A percentile compares a stretch with the other conserved stretches of the same genome.
Conservation (phyloP, 2,113 vertebrate genomes). For the Catharus bicknelli region DNA sequence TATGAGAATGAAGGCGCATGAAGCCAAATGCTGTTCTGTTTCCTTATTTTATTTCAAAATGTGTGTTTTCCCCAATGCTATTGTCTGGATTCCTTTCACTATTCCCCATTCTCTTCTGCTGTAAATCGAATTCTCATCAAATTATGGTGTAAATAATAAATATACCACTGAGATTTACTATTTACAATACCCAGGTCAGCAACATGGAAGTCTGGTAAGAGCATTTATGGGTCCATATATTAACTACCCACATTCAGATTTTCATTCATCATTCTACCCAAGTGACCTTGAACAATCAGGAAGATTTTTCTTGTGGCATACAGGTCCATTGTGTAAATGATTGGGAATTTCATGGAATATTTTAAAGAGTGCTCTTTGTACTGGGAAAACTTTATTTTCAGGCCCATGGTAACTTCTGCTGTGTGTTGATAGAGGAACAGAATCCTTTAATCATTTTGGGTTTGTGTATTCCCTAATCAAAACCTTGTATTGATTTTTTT, state of each 20-base stretch:
- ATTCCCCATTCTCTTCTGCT: background rate
- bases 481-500: background rate
- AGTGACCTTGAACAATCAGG: background rate
- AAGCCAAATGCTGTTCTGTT: background rate
- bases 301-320: background rate
- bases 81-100: background rate
- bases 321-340: rapidly evolving
- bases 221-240: background rate
- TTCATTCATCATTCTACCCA: background rate
- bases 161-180: background rate
- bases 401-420: background rate
- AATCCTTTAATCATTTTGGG: background rate
- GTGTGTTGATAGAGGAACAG: background rate
- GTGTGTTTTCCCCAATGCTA: background rate
- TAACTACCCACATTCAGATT: background rate
- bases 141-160: background rate
- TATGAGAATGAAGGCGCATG: background rate
- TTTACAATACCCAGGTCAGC: background rate
- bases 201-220: background rate
- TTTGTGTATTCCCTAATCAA: background rate
- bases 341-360: background rate
- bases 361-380: background rate
- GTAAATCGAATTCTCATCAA: background rate
- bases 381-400: background rate
- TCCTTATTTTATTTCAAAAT: background rate